Evolutionary conservation across 35 echinoderm and acorn worm species (phyloP), one percentile per base, ranked within the genome.

Genomic region (Lytechinus variegatus): DNA sequence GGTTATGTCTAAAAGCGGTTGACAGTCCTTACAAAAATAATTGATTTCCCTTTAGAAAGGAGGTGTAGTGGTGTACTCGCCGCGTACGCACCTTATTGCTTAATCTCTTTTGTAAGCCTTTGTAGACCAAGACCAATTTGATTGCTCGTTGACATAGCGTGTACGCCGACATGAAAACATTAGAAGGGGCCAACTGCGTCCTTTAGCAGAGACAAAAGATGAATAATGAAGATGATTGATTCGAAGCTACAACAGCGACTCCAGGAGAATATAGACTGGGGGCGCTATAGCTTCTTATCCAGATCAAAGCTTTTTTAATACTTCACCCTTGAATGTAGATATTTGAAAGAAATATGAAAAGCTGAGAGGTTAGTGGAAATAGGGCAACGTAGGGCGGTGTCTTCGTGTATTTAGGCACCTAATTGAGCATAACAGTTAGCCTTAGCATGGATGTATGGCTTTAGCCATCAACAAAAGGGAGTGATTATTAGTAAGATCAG

Each of bases 131-230:
- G 52, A 9, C 92, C 1, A 54, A 27, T 93, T 93, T 93, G 92
- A 93, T 93, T 93, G 92, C 92, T 55, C 52, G 92, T 93, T 93
- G 92, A 93, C 92, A 93, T 93, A 24, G 92, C 92, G 92, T 93
- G 92, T 93, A 93, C 54, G 92, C 92, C 92, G 92, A 93, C 56
- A 93, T 13, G 92, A 93, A 93, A 93, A 93, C 92, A 93, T 93
- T 54, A 57, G 92, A 33, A 93, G 29, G 92, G 52, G 53, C 88
- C 88, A 52, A 44, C 52, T 54, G 88, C 88, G 28, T 90, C 88
- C 92, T 27, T 54, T 27, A n/a, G 53, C 14, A 93, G 92, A 93
- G 92, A 93, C 92, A 93, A 93, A 93, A 93, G 92, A 11, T 54
- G 53, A 93, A 93, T 21, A 54, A 93, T 93, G 54, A 93, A 93